Conservation (phyloP, 2,888 invertebrate genomes). For the Caenorhabditis sp. region DNA sequence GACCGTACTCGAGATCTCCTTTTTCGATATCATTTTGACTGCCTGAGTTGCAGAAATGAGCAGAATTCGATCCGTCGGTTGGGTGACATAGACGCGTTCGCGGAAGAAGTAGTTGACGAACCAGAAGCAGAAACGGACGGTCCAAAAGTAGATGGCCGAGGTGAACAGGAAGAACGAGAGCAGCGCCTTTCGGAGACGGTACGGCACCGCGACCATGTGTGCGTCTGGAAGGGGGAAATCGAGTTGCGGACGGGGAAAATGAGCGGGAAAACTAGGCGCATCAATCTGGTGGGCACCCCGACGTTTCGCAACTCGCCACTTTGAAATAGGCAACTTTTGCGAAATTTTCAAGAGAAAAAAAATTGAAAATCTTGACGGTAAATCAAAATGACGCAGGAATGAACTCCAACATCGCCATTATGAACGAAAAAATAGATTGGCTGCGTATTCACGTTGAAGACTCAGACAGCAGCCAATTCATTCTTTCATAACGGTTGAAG, state of each 20-base stretch:
- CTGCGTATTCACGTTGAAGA: no score
- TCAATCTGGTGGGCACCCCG: background rate
- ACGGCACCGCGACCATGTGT: conserved; percentile 37
- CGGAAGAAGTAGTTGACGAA: conserved; percentile 67
- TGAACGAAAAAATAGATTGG: no score
- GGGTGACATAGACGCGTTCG: conserved; percentile 74
- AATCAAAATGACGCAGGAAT: no score
- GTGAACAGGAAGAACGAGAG: conserved; percentile 28
- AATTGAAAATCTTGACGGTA: no score
- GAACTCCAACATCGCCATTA: no score
- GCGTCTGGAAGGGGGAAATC: conserved; percentile 5
- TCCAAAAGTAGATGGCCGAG: conserved; percentile 58
- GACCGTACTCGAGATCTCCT: conserved; percentile 78
- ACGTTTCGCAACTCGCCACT: no score
- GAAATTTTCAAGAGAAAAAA: no score
- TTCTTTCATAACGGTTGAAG: no score
- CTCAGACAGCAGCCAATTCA: no score
- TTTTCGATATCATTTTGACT: conserved; percentile 83
- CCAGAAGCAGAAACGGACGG: conserved; percentile 58
- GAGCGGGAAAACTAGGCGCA: background rate
- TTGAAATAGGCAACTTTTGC: no score
- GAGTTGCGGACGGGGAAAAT: background rate
- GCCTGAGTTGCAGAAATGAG: conserved; percentile 83
- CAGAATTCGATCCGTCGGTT: conserved; percentile 83
- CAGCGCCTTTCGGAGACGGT: conserved; percentile 45